Conservation (phyloP, 37 sponge, comb jelly and placozoan genomes). For the Mnemiopsis leidyi region DNA sequence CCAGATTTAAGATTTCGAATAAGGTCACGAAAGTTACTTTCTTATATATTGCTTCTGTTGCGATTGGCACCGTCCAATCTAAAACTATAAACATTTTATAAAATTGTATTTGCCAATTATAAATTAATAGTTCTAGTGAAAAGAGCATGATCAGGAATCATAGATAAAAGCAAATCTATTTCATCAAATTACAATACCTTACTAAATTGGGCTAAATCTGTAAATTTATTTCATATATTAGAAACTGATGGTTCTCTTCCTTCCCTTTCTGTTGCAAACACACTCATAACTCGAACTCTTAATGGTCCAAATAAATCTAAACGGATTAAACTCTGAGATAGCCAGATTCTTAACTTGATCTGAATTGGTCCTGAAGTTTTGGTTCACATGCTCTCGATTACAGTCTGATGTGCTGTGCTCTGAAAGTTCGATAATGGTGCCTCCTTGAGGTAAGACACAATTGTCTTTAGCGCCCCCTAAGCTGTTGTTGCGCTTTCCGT, state of each 20-base stretch:
- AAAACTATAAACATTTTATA: too few relatives aligned
- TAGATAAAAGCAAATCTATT: too few relatives aligned
- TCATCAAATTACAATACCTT: too few relatives aligned
- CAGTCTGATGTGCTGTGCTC: slow-evolving; percentile 8
- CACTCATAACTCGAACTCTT: slow-evolving; percentile 61
- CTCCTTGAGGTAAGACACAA: background rate
- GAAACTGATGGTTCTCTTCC: background rate
- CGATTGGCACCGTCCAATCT: too few relatives aligned
- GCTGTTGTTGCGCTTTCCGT: background rate
- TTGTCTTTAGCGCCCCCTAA: background rate
- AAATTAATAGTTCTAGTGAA: too few relatives aligned
- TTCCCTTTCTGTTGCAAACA: background rate
- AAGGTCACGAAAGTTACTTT: too few relatives aligned
- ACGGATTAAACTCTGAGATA: slow-evolving; percentile 14
- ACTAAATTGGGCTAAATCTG: too few relatives aligned
- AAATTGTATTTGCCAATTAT: too few relatives aligned
- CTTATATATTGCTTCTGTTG: too few relatives aligned
- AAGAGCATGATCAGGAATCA: too few relatives aligned
- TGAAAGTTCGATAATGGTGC: slow-evolving; percentile 43
- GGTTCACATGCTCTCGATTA: background rate
- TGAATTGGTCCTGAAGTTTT: background rate
- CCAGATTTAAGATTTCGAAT: too few relatives aligned
- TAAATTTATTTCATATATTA: too few relatives aligned
- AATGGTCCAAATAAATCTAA: slow-evolving; percentile 49
- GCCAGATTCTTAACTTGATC: background rate